Conservation (phyloP, 1,140 invertebrate genomes). For the Lepidotrigona ventralis region DNA sequence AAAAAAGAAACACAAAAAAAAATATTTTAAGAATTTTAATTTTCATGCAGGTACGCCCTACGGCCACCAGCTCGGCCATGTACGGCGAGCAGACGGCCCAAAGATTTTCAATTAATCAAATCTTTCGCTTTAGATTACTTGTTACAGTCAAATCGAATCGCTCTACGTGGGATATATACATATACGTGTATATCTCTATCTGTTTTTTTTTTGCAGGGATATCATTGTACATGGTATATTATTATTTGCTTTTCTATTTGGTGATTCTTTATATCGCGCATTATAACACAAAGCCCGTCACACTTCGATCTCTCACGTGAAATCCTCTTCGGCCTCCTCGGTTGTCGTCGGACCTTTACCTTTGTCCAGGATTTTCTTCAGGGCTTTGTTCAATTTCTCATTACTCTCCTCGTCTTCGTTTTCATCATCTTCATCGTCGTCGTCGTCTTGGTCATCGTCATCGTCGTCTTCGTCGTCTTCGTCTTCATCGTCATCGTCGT, state of each 20-base stretch:
- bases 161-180: conserved; percentile 49
- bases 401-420: conserved; percentile 60
- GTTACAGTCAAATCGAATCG: conserved; percentile 56
- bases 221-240: conserved; percentile 37
- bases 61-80: conserved; percentile 58
- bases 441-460: conserved; percentile 71
- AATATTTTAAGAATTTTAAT: conserved; percentile 27
- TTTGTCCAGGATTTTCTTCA: conserved; percentile 74
- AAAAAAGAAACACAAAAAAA: conserved; percentile 4
- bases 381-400: conserved; percentile 66
- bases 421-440: conserved; percentile 68
- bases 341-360: conserved; percentile 69
- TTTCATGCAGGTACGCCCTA: conserved; percentile 69
- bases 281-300: conserved; percentile 66
- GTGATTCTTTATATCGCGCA: conserved; percentile 51
- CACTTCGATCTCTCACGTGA: conserved; percentile 71
- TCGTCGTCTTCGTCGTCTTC: conserved; percentile 75
- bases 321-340: conserved; percentile 63
- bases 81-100: conserved; percentile 38
- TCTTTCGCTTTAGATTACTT: conserved; percentile 55
- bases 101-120: neutral
- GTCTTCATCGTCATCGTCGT: conserved; percentile 68
- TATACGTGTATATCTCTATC: conserved; percentile 48
- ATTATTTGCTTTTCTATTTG: conserved; percentile 36
- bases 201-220: conserved; percentile 43